These are phyloP conservation scores for Onychostruthus taczanowskii DNA, from an alignment of 2,113 vertebrate genomes.

Conservation along the genomic window DNA sequence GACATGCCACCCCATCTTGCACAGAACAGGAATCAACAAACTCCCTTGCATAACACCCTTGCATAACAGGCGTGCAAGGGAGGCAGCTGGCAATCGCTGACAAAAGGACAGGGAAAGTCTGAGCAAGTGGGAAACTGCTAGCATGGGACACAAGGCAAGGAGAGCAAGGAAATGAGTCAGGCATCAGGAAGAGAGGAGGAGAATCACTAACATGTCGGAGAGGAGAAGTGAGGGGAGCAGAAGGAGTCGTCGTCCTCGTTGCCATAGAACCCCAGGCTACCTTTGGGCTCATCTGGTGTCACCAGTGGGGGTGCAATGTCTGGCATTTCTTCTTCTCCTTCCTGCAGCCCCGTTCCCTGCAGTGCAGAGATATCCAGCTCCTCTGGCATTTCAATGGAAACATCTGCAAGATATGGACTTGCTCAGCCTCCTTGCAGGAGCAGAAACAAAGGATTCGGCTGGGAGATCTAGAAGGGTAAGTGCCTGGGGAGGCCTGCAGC, in stretches of 20 bases:
- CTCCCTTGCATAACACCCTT: neutral
- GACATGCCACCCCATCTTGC: neutral
- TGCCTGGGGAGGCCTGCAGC: neutral
- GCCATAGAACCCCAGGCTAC: conserved; percentile 99
- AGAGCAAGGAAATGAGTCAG: conserved; percentile 61
- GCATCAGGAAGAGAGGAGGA: conserved; percentile 78
- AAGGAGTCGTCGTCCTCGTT: conserved; percentile 99
- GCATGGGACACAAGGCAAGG: conserved; percentile 41
- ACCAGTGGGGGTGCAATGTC: conserved; percentile 96
- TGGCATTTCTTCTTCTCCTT: conserved; percentile 94
- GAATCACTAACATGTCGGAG: conserved; percentile 96
- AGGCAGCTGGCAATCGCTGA: neutral
- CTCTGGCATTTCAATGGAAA: conserved; percentile 97
- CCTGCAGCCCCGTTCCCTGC: conserved; percentile 88
- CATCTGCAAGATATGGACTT: conserved; percentile 74
- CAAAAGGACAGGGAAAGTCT: conserved; percentile 41
- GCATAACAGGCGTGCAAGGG: conserved; percentile 11
- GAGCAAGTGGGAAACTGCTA: conserved; percentile 35
- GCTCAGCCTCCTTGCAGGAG: neutral
- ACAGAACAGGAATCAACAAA: neutral
- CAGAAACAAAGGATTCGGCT: neutral
- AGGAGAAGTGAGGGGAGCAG: conserved; percentile 99
- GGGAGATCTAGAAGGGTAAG: neutral
- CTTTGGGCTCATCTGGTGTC: conserved; percentile 99
- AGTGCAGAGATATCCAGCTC: conserved; percentile 91